Percentiles rank a stretch among this genome's conserved stretches.
Conservation (phyloP, 2,113 vertebrate genomes). For the Pontoporia blainvillei region DNA sequence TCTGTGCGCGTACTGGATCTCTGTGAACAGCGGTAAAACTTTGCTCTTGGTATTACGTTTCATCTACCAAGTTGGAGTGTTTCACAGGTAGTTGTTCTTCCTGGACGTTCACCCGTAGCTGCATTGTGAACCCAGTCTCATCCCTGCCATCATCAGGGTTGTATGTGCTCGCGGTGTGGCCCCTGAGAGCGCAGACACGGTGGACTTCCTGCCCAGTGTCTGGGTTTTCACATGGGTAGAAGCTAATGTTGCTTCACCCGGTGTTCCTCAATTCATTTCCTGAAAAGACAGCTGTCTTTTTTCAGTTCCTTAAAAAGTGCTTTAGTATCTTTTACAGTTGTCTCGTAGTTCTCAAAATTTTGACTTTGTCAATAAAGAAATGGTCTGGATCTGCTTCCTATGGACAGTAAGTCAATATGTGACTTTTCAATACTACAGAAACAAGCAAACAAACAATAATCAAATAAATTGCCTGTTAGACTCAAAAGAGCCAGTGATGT, state of each 20-base stretch:
- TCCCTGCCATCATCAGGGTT: fast-evolving
- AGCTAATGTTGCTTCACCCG: neutral
- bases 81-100: neutral
- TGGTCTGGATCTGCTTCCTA: neutral
- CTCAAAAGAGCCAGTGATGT: neutral
- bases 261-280: conserved; percentile 30
- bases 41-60: neutral
- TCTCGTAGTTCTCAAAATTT: neutral
- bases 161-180: fast-evolving
- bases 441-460: neutral
- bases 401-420: neutral
- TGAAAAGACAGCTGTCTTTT: neutral
- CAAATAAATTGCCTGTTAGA: neutral
- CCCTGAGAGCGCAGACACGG: fast-evolving
- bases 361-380: neutral
- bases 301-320: conserved; percentile 22
- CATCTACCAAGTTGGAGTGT: neutral
- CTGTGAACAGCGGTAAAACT: neutral
- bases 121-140: neutral
- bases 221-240: neutral
- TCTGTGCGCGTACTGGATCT: neutral
- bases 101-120: neutral
- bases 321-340: neutral
- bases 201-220: fast-evolving
- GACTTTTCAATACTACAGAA: neutral